Percentiles rank a stretch among this genome's conserved stretches.
phyloP scores from a whole-genome alignment of 2,888 invertebrate genomes.

The Luperina testacea region DNA sequence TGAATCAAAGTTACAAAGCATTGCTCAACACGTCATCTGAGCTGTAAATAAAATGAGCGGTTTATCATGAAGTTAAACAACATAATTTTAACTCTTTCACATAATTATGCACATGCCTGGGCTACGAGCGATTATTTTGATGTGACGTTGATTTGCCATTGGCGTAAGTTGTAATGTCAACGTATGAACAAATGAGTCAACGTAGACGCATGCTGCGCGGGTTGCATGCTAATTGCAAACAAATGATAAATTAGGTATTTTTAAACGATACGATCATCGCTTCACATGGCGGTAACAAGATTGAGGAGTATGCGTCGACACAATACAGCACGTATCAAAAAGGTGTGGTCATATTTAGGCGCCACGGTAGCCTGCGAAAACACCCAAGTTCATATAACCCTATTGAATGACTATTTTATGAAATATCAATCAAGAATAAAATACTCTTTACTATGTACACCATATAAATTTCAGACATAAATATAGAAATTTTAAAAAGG shows the following conservation, averaged over 20 bases:
- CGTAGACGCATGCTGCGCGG: conserved; percentile 55
- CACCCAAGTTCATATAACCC: not conserved
- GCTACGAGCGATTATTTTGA: conserved; percentile 41
- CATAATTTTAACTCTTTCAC: conserved; percentile 28
- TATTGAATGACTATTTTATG: not conserved
- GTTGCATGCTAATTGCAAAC: conserved; percentile 64
- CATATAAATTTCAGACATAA: too few species aligned
- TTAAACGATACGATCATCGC: conserved; percentile 57
- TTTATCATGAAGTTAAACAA: not conserved
- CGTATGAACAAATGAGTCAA: conserved; percentile 68
- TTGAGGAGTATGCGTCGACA: conserved; percentile 41
- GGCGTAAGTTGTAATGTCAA: conserved; percentile 67
- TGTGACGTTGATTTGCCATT: conserved; percentile 64
- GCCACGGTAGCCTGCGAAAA: not conserved
- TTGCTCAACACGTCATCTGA: not conserved
- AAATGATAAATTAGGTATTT: conserved; percentile 58
- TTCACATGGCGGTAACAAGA: conserved; percentile 57
- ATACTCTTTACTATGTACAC: too few species aligned
- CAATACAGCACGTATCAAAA: not conserved
- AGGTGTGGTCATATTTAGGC: not conserved
- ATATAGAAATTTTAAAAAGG: too few species aligned
- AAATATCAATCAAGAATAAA: too few species aligned
- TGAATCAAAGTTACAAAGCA: conserved; percentile 5
- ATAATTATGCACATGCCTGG: conserved; percentile 28
- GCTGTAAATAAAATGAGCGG: conserved; percentile 9